phyloP scores from a whole-genome alignment of 2,113 vertebrate genomes.

The Semicossyphus pulcher region DNA sequence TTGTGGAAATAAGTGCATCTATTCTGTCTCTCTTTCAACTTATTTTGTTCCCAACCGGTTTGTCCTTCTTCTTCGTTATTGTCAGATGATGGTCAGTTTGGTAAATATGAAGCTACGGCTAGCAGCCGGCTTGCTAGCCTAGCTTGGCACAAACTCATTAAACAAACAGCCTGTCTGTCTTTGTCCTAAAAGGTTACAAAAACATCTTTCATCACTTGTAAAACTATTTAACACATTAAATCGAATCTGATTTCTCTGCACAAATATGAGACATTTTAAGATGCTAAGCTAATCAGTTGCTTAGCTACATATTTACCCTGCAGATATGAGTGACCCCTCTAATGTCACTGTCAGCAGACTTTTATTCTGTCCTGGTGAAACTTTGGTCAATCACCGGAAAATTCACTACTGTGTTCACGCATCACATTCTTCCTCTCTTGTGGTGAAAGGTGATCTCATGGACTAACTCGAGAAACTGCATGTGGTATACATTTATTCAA shows the following conservation, averaged over 20 bases:
- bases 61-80: too few relatives aligned
- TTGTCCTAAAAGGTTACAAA: background rate
- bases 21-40: too few relatives aligned
- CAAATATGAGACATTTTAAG: background rate
- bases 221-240: too few relatives aligned
- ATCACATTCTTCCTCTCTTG: slow-evolving; percentile 19
- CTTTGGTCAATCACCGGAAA: background rate
- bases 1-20: too few relatives aligned
- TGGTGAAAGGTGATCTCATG: slow-evolving; percentile 41
- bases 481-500: slow-evolving; percentile 23
- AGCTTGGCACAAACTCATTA: background rate
- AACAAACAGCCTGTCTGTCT: background rate
- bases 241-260: too few relatives aligned
- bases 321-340: too few relatives aligned
- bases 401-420: slow-evolving; percentile 16
- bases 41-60: too few relatives aligned
- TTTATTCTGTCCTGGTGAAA: background rate
- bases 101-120: too few relatives aligned
- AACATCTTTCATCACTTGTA: background rate
- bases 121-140: background rate
- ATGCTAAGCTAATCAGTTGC: background rate
- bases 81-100: too few relatives aligned
- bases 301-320: background rate
- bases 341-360: too few relatives aligned
- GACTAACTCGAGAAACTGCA: slow-evolving; percentile 8